Conservation (phyloP, 2,888 invertebrate species). For the Andrena hattorfiana region DNA sequence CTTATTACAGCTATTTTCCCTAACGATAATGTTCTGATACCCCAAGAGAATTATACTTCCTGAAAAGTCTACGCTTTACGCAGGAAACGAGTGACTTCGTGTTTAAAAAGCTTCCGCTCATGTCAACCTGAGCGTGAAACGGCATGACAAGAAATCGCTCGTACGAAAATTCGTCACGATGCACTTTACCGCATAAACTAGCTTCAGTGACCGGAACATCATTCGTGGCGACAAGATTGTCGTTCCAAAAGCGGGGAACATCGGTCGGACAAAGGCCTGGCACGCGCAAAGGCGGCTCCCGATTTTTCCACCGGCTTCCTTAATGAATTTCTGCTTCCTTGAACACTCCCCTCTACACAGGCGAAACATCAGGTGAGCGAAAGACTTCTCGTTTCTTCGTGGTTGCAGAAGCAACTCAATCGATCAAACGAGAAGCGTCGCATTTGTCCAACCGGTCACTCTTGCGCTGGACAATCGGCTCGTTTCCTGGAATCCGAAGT, state of each 20-base stretch:
- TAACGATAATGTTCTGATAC: background rate
- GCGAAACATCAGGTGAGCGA: background rate
- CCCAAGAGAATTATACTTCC: background rate
- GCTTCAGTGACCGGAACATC: slow-evolving; percentile 9
- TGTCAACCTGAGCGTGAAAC: background rate
- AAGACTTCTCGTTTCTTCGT: background rate
- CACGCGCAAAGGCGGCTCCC: background rate
- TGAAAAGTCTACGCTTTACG: background rate
- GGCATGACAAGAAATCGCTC: background rate
- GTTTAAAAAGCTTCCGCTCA: background rate
- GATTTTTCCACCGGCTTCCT: slow-evolving; percentile 4
- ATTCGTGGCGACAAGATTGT: background rate
- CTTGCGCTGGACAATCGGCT: too few species aligned
- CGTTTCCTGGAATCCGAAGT: too few species aligned
- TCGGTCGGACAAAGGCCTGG: background rate
- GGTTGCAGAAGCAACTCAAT: background rate
- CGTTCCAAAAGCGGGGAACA: background rate
- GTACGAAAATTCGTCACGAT: background rate
- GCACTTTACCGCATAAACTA: background rate
- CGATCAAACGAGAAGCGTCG: too few species aligned
- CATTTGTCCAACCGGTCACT: too few species aligned
- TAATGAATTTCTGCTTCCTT: slow-evolving; percentile 25
- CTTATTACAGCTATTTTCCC: background rate
- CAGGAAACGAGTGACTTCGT: background rate
- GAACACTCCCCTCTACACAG: too few species aligned